Base-by-base conservation (phyloP, 2,888 invertebrate species). In the Buathra laborator region DNA sequence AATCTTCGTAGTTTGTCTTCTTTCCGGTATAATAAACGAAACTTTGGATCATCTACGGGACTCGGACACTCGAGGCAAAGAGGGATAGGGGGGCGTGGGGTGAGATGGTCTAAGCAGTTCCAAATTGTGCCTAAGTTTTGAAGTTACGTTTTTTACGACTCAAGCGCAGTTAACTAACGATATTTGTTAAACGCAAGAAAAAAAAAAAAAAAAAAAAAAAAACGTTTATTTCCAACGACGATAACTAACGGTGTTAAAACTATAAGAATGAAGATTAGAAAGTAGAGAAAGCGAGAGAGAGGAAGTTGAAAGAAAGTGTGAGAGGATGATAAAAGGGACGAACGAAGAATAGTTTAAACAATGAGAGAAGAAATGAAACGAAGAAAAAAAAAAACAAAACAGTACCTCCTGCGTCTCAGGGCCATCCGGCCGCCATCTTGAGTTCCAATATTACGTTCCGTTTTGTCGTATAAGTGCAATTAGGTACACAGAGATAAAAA, bases 391-490 rank as follows among this genome's bases (percentile, higher is more conserved):
- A 62, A 29, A 80, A 46, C 29, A 67, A 84, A 75, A 72, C 88
- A 89, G 89, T 91, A 93, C 91, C 91, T 92, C 90, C 90, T 90
- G 90, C 92, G 91, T 92, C 93, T 90, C 90, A 91, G 92, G 92
- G 92, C 91, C 92, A 88, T 89, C 90, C 90, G 89, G 88, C 91
- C 93, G 93, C 93, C 93, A 94, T 93, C 93, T 93, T 92, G 93
- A 88, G 92, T 93, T 93, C 93, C 89, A 88, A 91, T 92, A 79
- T 92, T 92, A 90, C 89, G 91, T 93, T 93, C 90, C 91, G 91
- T 94, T 93, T 93, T 93, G 88, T 93, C 92, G 92, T 93, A 92
- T 93, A 94, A 94, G 94, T 93, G 94, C 94, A 94, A 94, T 94
- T 93, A 93, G 93, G 92, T 93, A 93, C 91, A 92, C 91, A 86